phyloP scores from a whole-genome alignment of 2,797 vertebrate genomes.

The Furcifer pardalis region DNA sequence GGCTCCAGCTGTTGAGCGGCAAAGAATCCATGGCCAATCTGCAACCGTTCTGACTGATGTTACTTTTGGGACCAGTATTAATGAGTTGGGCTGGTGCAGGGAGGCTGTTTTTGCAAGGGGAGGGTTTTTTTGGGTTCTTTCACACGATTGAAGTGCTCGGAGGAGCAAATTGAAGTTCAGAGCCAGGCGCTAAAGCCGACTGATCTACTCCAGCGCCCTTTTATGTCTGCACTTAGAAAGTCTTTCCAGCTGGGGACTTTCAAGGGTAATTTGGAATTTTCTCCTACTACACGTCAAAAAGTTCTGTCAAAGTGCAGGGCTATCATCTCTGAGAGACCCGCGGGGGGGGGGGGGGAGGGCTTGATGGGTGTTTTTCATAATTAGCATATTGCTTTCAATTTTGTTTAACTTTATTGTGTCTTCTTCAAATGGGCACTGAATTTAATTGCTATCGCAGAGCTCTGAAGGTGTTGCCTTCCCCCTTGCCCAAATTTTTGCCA shows the following conservation, averaged over 20 bases:
- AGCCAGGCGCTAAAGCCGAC: background rate
- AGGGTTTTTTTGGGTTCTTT: background rate
- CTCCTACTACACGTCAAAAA: constrained; percentile 2
- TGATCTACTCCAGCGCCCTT: background rate
- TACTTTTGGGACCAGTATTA: background rate
- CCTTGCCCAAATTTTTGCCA: background rate
- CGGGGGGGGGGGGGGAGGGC: too few species aligned
- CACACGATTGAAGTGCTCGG: constrained; percentile 18
- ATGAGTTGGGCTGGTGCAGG: background rate
- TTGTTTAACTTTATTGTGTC: constrained; percentile 5
- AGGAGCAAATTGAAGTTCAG: background rate
- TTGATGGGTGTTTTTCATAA: background rate
- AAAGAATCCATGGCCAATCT: background rate
- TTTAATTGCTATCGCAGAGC: constrained; percentile 42
- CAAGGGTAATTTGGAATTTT: constrained; percentile 36
- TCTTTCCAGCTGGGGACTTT: constrained; percentile 29
- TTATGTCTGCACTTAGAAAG: constrained; percentile 24
- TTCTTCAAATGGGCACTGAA: constrained; percentile 34
- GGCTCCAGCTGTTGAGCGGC: constrained; percentile 13
- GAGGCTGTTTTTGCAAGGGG: background rate
- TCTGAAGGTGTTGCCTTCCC: constrained; percentile 24
- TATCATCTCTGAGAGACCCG: background rate
- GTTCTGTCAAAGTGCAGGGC: constrained; percentile 12
- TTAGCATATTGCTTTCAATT: background rate
- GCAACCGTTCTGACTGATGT: constrained; percentile 21